These are phyloP conservation scores for Lydus trimaculatus DNA, from an alignment of 2,888 invertebrate species.

Conservation along the genomic window DNA sequence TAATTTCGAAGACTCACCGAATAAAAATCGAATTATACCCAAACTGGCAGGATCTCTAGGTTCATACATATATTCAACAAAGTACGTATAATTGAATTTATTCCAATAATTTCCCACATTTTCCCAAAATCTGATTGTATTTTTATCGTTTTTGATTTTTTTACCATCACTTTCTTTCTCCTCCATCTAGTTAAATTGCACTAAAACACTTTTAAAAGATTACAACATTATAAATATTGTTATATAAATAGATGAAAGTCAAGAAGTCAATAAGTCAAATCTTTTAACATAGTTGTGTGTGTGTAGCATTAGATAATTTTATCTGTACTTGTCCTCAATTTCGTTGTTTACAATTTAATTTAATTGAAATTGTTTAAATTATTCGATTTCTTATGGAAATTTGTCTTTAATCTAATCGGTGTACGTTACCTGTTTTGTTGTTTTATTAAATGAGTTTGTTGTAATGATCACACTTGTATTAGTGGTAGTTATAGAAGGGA, in stretches of 20 bases:
- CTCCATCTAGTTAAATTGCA: not conserved
- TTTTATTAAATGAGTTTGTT: no score
- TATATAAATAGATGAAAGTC: conserved; percentile 29
- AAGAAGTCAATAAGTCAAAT: conserved; percentile 31
- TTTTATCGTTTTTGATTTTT: conserved; percentile 9
- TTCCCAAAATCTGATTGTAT: conserved; percentile 5
- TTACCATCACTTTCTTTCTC: conserved; percentile 3
- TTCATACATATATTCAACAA: conserved; percentile 67
- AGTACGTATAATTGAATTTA: conserved; percentile 68
- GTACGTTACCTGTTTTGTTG: no score
- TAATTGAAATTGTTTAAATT: conserved; percentile 4
- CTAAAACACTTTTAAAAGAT: not conserved
- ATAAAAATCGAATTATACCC: conserved; percentile 79
- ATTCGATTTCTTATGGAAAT: no score
- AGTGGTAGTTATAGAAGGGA: no score
- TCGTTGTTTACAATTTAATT: conserved; percentile 9
- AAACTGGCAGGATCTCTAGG: conserved; percentile 80
- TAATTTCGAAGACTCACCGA: conserved; percentile 72
- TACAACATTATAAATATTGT: conserved; percentile 9
- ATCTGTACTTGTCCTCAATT: conserved; percentile 18
- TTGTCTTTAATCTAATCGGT: no score
- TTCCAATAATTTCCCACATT: conserved; percentile 58
- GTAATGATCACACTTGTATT: no score
- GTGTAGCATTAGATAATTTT: conserved; percentile 23
- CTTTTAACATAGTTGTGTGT: conserved; percentile 7